Evolutionary conservation across 1,140 invertebrate species (phyloP).

Genomic region (Chymomyza costata): DNA sequence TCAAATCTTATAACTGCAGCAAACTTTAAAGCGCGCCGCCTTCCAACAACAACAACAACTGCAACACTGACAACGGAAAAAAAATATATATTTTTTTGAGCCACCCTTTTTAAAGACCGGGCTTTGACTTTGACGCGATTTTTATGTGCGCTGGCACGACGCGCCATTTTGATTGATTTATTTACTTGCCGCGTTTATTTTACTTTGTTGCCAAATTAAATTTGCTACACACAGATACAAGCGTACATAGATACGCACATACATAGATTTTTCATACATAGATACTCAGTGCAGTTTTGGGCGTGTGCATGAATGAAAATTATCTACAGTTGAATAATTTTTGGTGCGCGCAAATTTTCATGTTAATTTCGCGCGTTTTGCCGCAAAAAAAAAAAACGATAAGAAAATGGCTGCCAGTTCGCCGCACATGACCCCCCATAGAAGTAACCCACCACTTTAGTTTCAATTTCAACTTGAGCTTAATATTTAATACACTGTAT

Average conservation of each 20-base stretch:
- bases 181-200: slow-evolving; percentile 41
- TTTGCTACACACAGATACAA: no score
- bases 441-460: no score
- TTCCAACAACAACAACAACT: slow-evolving; percentile 14
- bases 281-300: slow-evolving; percentile 19
- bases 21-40: slow-evolving; percentile 65
- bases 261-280: neutral
- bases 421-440: no score
- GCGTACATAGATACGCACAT: slow-evolving; percentile 1
- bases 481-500: no score
- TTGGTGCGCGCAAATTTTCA: slow-evolving; percentile 50
- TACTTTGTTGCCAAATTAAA: slow-evolving; percentile 71
- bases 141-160: slow-evolving; percentile 13
- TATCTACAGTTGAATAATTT: slow-evolving; percentile 69
- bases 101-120: no score
- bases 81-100: slow-evolving; percentile 25
- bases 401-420: slow-evolving; percentile 41
- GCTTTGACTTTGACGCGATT: slow-evolving; percentile 24
- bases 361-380: slow-evolving; percentile 53
- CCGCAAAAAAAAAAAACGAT: slow-evolving; percentile 56
- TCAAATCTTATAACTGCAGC: no score
- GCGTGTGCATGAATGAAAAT: slow-evolving; percentile 43
- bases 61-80: neutral
- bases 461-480: no score
- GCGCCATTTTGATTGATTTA: slow-evolving; percentile 68